Evolutionary conservation across 2,888 invertebrate genomes (phyloP).

Genomic region (Drosophila vallismaia): DNA sequence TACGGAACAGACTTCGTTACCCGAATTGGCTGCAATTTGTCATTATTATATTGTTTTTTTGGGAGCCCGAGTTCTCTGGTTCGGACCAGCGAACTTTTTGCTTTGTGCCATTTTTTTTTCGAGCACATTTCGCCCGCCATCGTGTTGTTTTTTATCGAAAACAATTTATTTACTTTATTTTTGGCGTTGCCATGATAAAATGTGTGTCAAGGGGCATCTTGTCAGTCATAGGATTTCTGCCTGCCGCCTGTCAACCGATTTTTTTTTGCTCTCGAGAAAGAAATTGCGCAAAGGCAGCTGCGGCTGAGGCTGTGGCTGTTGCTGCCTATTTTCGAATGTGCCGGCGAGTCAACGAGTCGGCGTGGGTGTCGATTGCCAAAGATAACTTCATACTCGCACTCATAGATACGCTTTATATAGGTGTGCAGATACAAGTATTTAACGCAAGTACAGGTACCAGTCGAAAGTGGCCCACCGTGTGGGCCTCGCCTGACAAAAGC

Average conservation of each 20-base stretch:
- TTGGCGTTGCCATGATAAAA: slow-evolving; percentile 70
- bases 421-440: background rate
- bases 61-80: slow-evolving; percentile 30
- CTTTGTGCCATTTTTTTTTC: slow-evolving; percentile 4
- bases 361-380: slow-evolving; percentile 25
- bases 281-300: slow-evolving; percentile 68
- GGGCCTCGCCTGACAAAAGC: slow-evolving; percentile 49
- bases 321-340: slow-evolving; percentile 17
- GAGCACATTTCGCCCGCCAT: slow-evolving; percentile 2
- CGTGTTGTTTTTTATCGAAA: slow-evolving; percentile 44
- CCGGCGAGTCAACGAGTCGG: slow-evolving; percentile 21
- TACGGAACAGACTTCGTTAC: slow-evolving; percentile 9
- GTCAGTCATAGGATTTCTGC: slow-evolving; percentile 72
- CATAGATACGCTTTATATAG: background rate
- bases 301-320: slow-evolving; percentile 11
- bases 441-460: background rate
- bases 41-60: slow-evolving; percentile 20
- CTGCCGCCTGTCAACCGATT: slow-evolving; percentile 60
- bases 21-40: background rate
- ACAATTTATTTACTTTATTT: slow-evolving; percentile 58
- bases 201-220: slow-evolving; percentile 80
- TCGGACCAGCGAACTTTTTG: slow-evolving; percentile 21
- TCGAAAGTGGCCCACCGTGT: slow-evolving; percentile 32
- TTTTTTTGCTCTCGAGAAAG: slow-evolving; percentile 49
- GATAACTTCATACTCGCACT: slow-evolving; percentile 16